phyloP scores from a whole-genome alignment of 2,113 vertebrate species.

The Abramis brama region DNA sequence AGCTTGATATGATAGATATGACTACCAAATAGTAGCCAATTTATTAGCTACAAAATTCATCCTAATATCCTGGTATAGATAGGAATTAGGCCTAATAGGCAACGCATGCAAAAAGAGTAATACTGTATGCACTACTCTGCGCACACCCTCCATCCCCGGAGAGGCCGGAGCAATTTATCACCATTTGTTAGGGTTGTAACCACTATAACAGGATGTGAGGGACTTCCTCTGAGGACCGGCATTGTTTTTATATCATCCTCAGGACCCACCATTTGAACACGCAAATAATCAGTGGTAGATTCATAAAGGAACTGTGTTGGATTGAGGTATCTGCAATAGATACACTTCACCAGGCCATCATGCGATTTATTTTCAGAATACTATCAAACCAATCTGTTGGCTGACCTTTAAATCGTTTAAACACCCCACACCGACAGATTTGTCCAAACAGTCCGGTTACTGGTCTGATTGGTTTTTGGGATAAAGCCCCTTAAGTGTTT shows the following conservation, averaged over 20 bases:
- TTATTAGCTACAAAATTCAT: background rate
- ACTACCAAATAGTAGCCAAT: background rate
- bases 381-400: conserved; percentile 1
- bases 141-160: conserved; percentile 43
- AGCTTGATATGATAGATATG: background rate
- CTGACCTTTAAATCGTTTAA: conserved; percentile 17
- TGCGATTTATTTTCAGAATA: background rate
- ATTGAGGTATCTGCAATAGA: no score
- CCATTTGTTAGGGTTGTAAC: conserved; percentile 63
- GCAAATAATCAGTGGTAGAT: conserved; percentile 6
- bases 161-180: conserved; percentile 61
- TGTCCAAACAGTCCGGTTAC: background rate
- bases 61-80: background rate
- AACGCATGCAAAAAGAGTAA: background rate
- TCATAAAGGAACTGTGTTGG: background rate
- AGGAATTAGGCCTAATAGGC: background rate
- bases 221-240: conserved; percentile 70
- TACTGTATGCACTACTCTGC: conserved; percentile 39
- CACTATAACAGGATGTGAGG: conserved; percentile 67
- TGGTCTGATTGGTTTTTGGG: conserved; percentile 38
- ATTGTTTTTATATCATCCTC: background rate
- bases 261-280: conserved; percentile 15
- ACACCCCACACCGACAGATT: background rate
- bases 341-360: background rate
- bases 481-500: conserved; percentile 1